Evolutionary conservation across 2,113 vertebrate species (phyloP).

Genomic region (Nettapus auritus): DNA sequence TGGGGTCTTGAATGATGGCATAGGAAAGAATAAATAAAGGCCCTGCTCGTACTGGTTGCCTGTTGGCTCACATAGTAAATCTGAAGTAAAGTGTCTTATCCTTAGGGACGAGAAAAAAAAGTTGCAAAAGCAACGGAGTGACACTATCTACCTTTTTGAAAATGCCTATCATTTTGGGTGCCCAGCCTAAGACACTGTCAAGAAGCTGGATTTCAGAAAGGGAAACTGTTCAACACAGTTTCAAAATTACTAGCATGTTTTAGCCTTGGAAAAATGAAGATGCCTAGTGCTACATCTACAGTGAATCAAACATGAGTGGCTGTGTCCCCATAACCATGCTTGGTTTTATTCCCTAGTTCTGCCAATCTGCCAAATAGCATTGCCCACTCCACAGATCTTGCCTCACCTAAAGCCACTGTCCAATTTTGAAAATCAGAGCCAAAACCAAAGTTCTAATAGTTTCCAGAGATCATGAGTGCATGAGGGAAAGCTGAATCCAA

Average conservation of each 20-base stretch:
- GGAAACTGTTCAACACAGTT: background rate
- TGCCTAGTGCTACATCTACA: background rate
- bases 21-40: slow-evolving; percentile 45
- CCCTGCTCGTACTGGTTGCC: background rate
- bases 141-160: background rate
- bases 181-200: background rate
- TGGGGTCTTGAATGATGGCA: slow-evolving; percentile 1
- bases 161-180: background rate
- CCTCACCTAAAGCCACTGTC: background rate
- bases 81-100: background rate
- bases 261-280: background rate
- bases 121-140: background rate
- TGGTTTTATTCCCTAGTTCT: background rate
- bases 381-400: background rate
- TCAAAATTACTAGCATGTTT: background rate
- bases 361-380: background rate
- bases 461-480: background rate
- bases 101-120: background rate
- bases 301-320: background rate
- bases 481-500: background rate
- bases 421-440: background rate
- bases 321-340: background rate
- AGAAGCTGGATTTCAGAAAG: background rate
- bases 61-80: slow-evolving; percentile 13
- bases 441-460: slow-evolving; percentile 16